Evolutionary conservation across 1,140 invertebrate species (phyloP), one percentile per base, ranked within the genome.

Genomic region (Uloborus diversus): DNA sequence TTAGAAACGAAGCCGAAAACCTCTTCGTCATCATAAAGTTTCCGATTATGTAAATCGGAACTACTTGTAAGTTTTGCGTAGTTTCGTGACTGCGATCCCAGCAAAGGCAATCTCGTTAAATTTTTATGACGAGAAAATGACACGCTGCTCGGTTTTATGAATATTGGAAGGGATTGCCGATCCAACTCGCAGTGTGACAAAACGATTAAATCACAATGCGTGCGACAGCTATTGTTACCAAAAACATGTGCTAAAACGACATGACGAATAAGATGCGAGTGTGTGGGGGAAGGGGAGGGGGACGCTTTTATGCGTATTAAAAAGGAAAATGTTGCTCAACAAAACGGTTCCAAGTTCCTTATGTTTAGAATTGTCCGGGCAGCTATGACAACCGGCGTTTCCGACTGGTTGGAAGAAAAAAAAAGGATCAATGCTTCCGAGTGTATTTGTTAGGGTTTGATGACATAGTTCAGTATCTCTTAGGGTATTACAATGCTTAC

Each of bases 121-220:
- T 25, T 73, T 49, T 73, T 73, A 61, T 20, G 25, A 61, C 47
- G 56, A 35, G 35, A 70, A 70, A 53, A 57, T 70, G 56, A 70
- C 28, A 70, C 11, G 51, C n/a, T 69, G 23, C 25, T 28, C 28
- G 4, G 33, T 33, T 68, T 25, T 30, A 59, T 28, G 25, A 59
- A 59, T 23, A 25, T 23, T 56, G 9, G 42, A 47, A 47, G 13
- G 23, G 23, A 53, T 57, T 70, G 27, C 69, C 42, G 57, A 59
- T 17, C 32, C 53, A 32, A 56, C 49, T 56, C 27, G 49, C 30
- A 32, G 66, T 49, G 51, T 61, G 56, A 61, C 69, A 61, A 73
- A 73, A 73, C 69, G 69, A 73, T 73, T 73, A 73, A 73, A 37
- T 59, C 32, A 47, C 53, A 47, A 30, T 61, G 69, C 69, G 69